These are phyloP conservation scores for Phrixothrix hirtus DNA, from an alignment of 2,888 invertebrate genomes.

Conservation along the genomic window DNA sequence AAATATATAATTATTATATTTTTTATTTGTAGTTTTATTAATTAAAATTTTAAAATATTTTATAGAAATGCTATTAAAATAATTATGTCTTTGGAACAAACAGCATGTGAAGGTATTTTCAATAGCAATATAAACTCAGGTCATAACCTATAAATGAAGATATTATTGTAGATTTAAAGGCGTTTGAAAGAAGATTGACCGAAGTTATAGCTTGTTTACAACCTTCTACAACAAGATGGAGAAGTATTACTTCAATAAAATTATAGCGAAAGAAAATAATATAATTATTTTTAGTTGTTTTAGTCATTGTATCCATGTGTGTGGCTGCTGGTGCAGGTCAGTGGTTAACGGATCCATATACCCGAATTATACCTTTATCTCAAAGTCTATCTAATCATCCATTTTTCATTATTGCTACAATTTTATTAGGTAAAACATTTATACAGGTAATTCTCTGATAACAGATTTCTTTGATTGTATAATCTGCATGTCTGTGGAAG, in stretches of 20 bases:
- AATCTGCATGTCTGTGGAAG: too few species aligned
- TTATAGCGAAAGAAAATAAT: not conserved
- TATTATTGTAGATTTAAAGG: slow-evolving; percentile 84
- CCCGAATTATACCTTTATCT: slow-evolving; percentile 85
- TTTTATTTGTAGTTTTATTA: too few species aligned
- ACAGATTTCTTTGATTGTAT: too few species aligned
- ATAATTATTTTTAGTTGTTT: slow-evolving; percentile 69
- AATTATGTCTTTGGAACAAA: slow-evolving; percentile 81
- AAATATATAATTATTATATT: too few species aligned
- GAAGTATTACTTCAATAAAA: slow-evolving; percentile 64
- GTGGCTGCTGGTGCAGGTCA: slow-evolving; percentile 95
- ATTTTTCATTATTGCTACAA: slow-evolving; percentile 87
- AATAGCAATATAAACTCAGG: too few species aligned
- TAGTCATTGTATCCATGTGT: slow-evolving; percentile 84
- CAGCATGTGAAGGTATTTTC: slow-evolving; percentile 91
- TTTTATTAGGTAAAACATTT: slow-evolving; percentile 70
- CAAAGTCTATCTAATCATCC: slow-evolving; percentile 94
- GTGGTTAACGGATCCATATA: slow-evolving; percentile 93
- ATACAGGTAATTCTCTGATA: too few species aligned
- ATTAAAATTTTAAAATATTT: too few species aligned
- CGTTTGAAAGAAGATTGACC: slow-evolving; percentile 94
- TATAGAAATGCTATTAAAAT: too few species aligned
- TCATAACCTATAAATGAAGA: too few species aligned
- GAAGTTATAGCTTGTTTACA: slow-evolving; percentile 96
- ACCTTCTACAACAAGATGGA: slow-evolving; percentile 93